Conservation (phyloP, 2,888 invertebrate species). For the Limnephilus marmoratus region DNA sequence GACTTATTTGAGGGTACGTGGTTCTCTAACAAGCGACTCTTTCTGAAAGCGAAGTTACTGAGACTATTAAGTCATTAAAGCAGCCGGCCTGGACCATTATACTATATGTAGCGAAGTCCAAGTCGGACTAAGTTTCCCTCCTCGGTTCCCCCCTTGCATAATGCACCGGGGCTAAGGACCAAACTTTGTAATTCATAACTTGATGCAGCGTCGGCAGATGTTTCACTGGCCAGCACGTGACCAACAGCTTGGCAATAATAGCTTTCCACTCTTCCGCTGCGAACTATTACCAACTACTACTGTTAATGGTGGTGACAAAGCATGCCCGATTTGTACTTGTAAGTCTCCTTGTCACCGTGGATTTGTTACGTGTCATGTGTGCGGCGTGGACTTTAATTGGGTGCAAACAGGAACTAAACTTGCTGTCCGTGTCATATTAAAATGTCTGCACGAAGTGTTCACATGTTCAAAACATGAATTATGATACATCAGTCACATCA, state of each 20-base stretch:
- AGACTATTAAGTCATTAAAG: slow-evolving; percentile 66
- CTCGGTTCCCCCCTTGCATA: slow-evolving; percentile 58
- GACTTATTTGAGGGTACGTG: slow-evolving; percentile 31
- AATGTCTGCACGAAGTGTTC: neutral
- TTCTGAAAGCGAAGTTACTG: slow-evolving; percentile 59
- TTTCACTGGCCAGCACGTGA: slow-evolving; percentile 63
- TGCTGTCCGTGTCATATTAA: neutral
- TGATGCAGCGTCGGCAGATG: slow-evolving; percentile 62
- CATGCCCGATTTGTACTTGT: neutral
- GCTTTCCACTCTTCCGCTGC: slow-evolving; percentile 4
- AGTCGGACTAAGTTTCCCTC: slow-evolving; percentile 61
- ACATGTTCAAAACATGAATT: neutral
- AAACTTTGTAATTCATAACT: slow-evolving; percentile 66
- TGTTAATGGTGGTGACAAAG: slow-evolving; percentile 46
- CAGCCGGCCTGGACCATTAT: slow-evolving; percentile 60
- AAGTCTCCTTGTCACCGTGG: slow-evolving; percentile 8
- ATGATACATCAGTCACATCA: neutral
- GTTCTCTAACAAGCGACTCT: slow-evolving; percentile 48
- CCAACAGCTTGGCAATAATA: slow-evolving; percentile 58
- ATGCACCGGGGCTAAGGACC: slow-evolving; percentile 64
- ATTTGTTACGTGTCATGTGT: slow-evolving; percentile 2
- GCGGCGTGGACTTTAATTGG: neutral
- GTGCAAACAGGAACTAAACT: neutral
- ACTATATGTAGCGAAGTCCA: slow-evolving; percentile 57
- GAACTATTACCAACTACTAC: slow-evolving; percentile 48